These are phyloP conservation scores for Holacanthus passer DNA, from an alignment of 2,113 vertebrate genomes.

Conservation along the genomic window DNA sequence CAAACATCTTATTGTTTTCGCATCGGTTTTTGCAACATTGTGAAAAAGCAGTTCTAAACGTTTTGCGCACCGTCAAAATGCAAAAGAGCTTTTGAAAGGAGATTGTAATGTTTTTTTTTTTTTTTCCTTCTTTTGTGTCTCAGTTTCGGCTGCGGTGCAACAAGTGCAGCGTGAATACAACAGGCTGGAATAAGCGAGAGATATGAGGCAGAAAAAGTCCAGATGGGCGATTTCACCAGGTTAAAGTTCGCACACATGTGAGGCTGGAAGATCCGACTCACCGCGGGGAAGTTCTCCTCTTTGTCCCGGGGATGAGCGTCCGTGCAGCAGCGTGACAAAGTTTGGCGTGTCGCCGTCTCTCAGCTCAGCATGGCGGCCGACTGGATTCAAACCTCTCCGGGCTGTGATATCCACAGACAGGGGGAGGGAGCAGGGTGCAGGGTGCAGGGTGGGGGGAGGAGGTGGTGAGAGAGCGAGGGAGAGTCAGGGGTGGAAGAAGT, in stretches of 20 bases:
- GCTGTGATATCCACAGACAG: constrained; percentile 61
- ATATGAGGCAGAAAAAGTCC: constrained; percentile 1
- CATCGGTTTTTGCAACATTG: background rate
- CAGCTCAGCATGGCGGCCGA: constrained; percentile 77
- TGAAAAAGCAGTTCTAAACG: background rate
- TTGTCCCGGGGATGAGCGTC: constrained; percentile 42
- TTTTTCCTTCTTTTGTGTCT: background rate
- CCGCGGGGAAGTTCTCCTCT: constrained; percentile 29
- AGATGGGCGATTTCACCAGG: background rate
- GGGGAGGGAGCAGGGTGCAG: constrained; percentile 33
- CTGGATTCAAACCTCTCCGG: constrained; percentile 71
- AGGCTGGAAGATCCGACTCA: constrained; percentile 44
- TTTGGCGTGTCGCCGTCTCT: constrained; percentile 39
- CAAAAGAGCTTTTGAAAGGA: no score
- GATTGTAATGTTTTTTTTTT: background rate
- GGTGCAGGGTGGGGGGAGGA: constrained; percentile 9
- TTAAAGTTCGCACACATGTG: background rate
- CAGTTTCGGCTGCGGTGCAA: constrained; percentile 35
- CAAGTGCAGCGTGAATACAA: constrained; percentile 76
- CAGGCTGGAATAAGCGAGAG: background rate
- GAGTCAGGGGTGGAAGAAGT: background rate
- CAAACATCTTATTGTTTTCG: background rate
- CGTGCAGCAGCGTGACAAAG: constrained; percentile 60
- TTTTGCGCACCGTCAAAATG: background rate
- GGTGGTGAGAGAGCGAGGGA: constrained; percentile 7